phyloP scores from a whole-genome alignment of 1,140 invertebrate genomes.

The Pseudoatta argentina region DNA sequence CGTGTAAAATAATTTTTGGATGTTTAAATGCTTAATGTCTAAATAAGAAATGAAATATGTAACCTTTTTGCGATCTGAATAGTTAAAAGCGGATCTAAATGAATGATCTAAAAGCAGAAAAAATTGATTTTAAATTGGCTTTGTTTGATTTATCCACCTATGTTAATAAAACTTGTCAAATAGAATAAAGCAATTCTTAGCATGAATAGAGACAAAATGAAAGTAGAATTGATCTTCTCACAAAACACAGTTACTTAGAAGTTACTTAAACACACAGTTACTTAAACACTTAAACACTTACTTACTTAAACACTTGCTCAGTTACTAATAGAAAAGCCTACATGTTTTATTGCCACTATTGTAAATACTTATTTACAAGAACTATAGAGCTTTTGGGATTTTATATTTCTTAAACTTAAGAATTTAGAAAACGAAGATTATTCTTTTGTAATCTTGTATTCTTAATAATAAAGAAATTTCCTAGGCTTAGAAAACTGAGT shows the following conservation, averaged over 20 bases:
- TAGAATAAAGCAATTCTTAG: background rate
- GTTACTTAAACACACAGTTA: background rate
- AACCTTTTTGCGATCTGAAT: background rate
- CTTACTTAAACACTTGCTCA: background rate
- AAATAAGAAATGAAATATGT: background rate
- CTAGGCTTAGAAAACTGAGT: background rate
- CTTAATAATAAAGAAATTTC: background rate
- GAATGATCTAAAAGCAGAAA: background rate
- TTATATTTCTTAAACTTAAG: background rate
- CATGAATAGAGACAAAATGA: background rate
- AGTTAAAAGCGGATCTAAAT: background rate
- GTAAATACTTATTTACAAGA: background rate
- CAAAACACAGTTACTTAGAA: background rate
- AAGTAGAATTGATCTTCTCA: background rate
- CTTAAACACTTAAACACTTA: too few relatives aligned
- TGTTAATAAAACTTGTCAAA: background rate
- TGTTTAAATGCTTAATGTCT: background rate
- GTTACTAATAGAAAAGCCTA: background rate
- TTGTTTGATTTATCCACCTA: background rate
- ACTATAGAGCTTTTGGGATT: background rate
- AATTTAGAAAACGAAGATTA: background rate
- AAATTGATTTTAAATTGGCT: background rate
- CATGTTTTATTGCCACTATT: background rate
- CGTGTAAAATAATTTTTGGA: background rate
- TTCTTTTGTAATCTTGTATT: background rate